These are phyloP conservation scores for Drosophila nannoptera DNA, from an alignment of 1,140 invertebrate genomes.

Conservation along the genomic window DNA sequence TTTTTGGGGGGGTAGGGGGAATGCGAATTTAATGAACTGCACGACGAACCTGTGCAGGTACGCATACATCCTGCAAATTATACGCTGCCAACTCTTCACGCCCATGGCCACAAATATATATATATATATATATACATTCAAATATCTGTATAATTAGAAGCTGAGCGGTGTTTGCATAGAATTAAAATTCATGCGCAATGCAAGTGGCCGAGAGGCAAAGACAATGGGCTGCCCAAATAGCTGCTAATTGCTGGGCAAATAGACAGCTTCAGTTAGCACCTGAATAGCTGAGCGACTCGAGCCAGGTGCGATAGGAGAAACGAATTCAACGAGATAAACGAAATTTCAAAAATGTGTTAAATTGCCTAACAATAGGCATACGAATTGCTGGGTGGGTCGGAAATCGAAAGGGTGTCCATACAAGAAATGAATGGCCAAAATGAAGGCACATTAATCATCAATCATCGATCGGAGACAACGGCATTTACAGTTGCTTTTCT, in stretches of 20 bases:
- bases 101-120: conserved; percentile 42
- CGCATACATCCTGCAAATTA: conserved; percentile 22
- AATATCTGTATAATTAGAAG: conserved; percentile 10
- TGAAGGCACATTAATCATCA: conserved; percentile 40
- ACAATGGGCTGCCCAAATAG: conserved; percentile 70
- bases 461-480: conserved; percentile 24
- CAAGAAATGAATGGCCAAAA: conserved; percentile 24
- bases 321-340: conserved; percentile 11
- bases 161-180: conserved; percentile 58
- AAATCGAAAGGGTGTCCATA: conserved; percentile 67
- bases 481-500: conserved; percentile 19
- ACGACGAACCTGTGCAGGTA: neutral
- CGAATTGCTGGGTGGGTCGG: conserved; percentile 50
- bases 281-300: conserved; percentile 1
- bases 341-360: conserved; percentile 61
- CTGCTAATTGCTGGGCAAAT: conserved; percentile 75
- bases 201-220: conserved; percentile 45
- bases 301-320: conserved; percentile 29
- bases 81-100: conserved; percentile 59
- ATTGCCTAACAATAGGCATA: conserved; percentile 57
- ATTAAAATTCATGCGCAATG: conserved; percentile 69
- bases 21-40: conserved; percentile 64
- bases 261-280: conserved; percentile 44
- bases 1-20: conserved; percentile 41
- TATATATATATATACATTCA: conserved; percentile 8